Evolutionary conservation across 2,113 vertebrate genomes (phyloP), one percentile per base, ranked within the genome.

Genomic region (Sciurus niger): DNA sequence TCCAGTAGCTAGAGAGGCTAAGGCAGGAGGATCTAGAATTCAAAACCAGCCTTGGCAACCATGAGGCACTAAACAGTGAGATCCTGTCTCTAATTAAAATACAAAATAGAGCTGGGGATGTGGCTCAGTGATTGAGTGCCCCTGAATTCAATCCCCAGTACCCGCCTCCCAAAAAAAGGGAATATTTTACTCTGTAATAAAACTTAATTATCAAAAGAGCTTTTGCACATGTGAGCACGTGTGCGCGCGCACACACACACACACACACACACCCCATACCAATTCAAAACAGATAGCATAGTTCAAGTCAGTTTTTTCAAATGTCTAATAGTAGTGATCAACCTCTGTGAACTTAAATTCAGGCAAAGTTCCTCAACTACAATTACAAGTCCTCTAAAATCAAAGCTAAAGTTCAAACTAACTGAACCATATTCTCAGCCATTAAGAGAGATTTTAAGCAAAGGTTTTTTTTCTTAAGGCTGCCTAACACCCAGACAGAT

Each of bases 131-230:
- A 6, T 48, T 48, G 46, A 48, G 46, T 48, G 46, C 6, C 46
- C 46, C 46, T 48, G 46, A 48, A 48, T 48, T 48, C 46, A 48
- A 48, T 48, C 46, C 46, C 46, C 46, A 48, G 46, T 48, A 48
- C 46, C 46, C 9, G 7, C 40, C 40, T 4, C 40, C 40, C 40
- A 48, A 48, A 48, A 48, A 48, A 48, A 48, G 46, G 85, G n/a
- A 89, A 60, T 68, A 94, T 93, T 96, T 96, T 84, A 85, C 95
- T 84, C n/a, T 94, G 25, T 80, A 86, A 10, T 93, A 97, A 97
- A 95, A 86, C 11, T 48, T 82, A 34, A 70, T 16, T 84, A 40
- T 88, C 43, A 90, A 82, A 94, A 86, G 40, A 63, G 14, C 16
- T 37, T 58, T 12, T 43, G 22, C 2, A 17, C 4, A 32, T 20